A percentile compares a stretch with the other conserved stretches of the same genome.
phyloP scores from a whole-genome alignment of 2,888 invertebrate genomes.

The Rhingia rostrata region DNA sequence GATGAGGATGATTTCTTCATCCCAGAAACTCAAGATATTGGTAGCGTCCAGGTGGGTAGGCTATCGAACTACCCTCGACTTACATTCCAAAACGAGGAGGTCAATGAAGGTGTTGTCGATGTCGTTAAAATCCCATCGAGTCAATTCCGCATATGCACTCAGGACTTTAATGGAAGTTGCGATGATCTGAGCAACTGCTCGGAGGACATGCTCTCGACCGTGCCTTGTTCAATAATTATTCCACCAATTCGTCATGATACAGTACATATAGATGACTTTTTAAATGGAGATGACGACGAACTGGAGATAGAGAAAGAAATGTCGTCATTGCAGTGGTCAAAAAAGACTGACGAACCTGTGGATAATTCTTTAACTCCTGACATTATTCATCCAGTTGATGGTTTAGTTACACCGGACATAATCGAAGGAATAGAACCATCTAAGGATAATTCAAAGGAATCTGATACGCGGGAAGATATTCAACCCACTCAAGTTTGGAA shows the following conservation, averaged over 20 bases:
- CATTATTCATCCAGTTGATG: slow-evolving; percentile 5
- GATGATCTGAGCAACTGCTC: slow-evolving; percentile 57
- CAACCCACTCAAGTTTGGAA: slow-evolving; percentile 31
- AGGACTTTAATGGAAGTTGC: slow-evolving; percentile 76
- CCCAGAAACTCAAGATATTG: slow-evolving; percentile 78
- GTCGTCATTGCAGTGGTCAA: slow-evolving; percentile 47
- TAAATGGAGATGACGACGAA: background rate
- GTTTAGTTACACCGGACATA: slow-evolving; percentile 19
- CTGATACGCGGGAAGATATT: background rate
- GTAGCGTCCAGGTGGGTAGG: background rate
- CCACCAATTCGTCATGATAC: slow-evolving; percentile 31
- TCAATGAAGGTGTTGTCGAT: slow-evolving; percentile 20
- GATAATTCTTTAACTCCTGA: slow-evolving; percentile 32
- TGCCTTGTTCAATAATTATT: slow-evolving; percentile 50
- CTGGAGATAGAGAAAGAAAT: slow-evolving; percentile 40
- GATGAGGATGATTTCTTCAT: slow-evolving; percentile 77
- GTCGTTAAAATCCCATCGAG: slow-evolving; percentile 57
- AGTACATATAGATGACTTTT: slow-evolving; percentile 31
- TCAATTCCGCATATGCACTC: slow-evolving; percentile 77
- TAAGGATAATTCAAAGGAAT: background rate
- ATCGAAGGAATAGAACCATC: background rate
- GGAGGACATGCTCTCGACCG: slow-evolving; percentile 55
- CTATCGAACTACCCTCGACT: slow-evolving; percentile 50
- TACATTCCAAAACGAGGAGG: slow-evolving; percentile 33
- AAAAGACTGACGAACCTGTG: slow-evolving; percentile 1